Conservation (phyloP, 2,113 vertebrate species). For the Megaceryle torquata region DNA sequence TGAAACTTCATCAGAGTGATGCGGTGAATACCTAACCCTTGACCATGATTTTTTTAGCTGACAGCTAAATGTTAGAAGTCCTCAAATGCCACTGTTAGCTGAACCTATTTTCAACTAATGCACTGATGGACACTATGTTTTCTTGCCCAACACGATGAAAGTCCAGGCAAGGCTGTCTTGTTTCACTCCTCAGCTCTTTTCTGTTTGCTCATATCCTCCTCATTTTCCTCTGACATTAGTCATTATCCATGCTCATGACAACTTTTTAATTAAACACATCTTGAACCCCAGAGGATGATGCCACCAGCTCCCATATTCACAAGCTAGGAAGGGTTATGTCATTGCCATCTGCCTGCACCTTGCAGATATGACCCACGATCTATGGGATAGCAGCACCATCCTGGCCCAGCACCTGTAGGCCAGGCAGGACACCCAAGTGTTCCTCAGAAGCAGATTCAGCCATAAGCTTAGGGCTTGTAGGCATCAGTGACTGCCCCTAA, state of each 20-base stretch:
- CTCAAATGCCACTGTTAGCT: not conserved
- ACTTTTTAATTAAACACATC: not conserved
- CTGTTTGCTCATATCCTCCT: not conserved
- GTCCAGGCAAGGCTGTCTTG: not conserved
- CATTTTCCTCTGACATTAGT: not conserved
- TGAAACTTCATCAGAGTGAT: not conserved
- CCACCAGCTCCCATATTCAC: not conserved
- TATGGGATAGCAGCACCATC: not conserved
- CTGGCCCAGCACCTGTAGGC: not conserved
- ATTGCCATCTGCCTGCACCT: not conserved
- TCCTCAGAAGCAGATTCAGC: not conserved
- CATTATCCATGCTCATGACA: not conserved
- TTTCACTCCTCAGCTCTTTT: not conserved
- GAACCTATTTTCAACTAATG: not conserved
- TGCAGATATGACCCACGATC: not conserved
- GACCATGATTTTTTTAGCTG: not conserved
- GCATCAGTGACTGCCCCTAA: not conserved
- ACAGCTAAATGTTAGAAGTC: not conserved
- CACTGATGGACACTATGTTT: not conserved
- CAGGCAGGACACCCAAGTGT: not conserved
- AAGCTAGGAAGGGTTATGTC: not conserved
- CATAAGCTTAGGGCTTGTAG: accelerated
- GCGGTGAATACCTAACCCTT: not conserved
- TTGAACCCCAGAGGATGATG: not conserved
- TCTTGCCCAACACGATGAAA: not conserved